Percentiles rank a stretch among this genome's conserved stretches.
phyloP scores from a whole-genome alignment of 1,140 invertebrate genomes.

The Drosophila leontia region DNA sequence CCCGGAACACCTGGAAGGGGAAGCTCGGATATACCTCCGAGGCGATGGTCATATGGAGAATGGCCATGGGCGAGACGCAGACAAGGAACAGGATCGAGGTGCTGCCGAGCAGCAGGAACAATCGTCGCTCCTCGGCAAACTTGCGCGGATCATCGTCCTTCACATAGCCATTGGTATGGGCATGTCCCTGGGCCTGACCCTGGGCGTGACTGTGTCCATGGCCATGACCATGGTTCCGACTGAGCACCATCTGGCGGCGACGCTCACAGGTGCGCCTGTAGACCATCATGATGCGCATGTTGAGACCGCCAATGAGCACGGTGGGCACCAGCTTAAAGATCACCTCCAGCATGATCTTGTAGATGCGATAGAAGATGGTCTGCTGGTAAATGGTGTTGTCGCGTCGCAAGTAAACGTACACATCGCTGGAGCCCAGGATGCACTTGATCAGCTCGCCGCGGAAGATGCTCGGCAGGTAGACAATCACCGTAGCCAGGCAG shows the following conservation, averaged over 20 bases:
- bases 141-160: slow-evolving; percentile 88
- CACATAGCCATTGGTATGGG: slow-evolving; percentile 28
- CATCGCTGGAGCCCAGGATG: slow-evolving; percentile 84
- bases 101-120: slow-evolving; percentile 89
- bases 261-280: slow-evolving; percentile 89
- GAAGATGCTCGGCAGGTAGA: slow-evolving; percentile 89
- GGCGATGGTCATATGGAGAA: slow-evolving; percentile 89
- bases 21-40: slow-evolving; percentile 87
- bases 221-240: slow-evolving; percentile 68
- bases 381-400: slow-evolving; percentile 86
- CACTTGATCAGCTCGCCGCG: slow-evolving; percentile 88
- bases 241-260: slow-evolving; percentile 88
- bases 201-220: not conserved
- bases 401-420: slow-evolving; percentile 87
- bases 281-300: slow-evolving; percentile 89
- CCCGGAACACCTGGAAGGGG: slow-evolving; percentile 90
- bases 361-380: slow-evolving; percentile 87
- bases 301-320: slow-evolving; percentile 88
- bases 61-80: slow-evolving; percentile 91
- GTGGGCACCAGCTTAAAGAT: slow-evolving; percentile 90
- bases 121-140: slow-evolving; percentile 90
- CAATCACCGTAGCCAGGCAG: slow-evolving; percentile 87
- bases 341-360: slow-evolving; percentile 88
- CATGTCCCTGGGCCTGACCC: slow-evolving; percentile 16
- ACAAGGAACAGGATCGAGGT: slow-evolving; percentile 91